A percentile compares a stretch with the other conserved stretches of the same genome.
Evolutionary conservation across 2,113 vertebrate species (phyloP).

Genomic region (Mola mola): DNA sequence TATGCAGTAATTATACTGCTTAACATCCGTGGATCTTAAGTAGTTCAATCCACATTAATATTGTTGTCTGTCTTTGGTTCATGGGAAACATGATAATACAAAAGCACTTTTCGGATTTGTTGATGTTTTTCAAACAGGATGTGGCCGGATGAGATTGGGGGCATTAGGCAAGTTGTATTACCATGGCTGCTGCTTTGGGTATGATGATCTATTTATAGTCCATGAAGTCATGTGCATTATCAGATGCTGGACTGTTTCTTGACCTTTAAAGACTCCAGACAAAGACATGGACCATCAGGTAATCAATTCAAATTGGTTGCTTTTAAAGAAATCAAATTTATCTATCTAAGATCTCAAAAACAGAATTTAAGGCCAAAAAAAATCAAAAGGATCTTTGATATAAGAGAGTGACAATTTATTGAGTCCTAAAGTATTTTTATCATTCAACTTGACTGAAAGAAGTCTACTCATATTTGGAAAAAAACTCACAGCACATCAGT

Average conservation of each 20-base stretch:
- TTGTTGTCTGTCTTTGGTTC: not conserved
- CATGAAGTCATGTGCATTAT: not conserved
- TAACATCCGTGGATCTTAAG: too few species aligned
- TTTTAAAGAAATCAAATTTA: not conserved
- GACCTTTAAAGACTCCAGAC: slow-evolving; percentile 1
- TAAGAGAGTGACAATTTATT: too few species aligned
- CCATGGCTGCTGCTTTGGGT: slow-evolving; percentile 22
- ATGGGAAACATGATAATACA: not conserved
- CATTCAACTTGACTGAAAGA: too few species aligned
- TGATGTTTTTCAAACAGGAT: slow-evolving; percentile 48
- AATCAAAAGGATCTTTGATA: too few species aligned
- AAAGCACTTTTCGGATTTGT: not conserved
- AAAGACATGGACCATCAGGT: not conserved
- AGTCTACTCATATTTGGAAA: too few species aligned
- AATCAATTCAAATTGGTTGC: too few species aligned
- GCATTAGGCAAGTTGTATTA: slow-evolving; percentile 33
- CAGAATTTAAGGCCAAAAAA: too few species aligned
- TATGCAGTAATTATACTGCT: too few species aligned
- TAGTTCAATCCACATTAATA: slow-evolving; percentile 1
- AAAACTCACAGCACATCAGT: too few species aligned
- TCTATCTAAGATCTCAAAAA: not conserved
- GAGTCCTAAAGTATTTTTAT: too few species aligned
- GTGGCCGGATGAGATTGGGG: slow-evolving; percentile 12
- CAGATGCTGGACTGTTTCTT: not conserved
- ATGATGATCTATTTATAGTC: slow-evolving; percentile 41